These are phyloP conservation scores for Jaculus jaculus DNA, from an alignment of 2,113 vertebrate species.

Conservation along the genomic window DNA sequence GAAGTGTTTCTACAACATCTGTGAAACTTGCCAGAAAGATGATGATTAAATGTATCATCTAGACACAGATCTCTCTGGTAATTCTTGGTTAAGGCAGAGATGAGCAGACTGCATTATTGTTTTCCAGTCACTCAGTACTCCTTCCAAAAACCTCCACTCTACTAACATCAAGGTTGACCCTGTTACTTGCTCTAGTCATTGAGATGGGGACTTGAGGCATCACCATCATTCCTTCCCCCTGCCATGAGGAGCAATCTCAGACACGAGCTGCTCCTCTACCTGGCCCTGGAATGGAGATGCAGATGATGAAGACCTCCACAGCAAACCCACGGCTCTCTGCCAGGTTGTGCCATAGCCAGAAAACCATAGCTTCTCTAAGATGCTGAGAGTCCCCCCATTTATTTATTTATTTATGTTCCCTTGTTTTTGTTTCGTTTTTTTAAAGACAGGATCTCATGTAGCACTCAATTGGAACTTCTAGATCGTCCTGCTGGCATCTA, in stretches of 20 bases:
- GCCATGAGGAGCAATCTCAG: neutral
- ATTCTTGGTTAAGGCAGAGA: constrained; percentile 12
- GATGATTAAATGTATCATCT: neutral
- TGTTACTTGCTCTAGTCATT: neutral
- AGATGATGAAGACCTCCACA: no score
- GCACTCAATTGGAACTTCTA: no score
- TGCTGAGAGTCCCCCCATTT: neutral
- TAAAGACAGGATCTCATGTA: no score
- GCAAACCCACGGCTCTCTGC: neutral
- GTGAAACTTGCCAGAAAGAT: constrained; percentile 28
- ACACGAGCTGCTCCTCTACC: neutral
- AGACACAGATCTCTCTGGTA: neutral
- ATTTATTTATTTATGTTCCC: neutral
- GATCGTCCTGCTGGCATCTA: no score
- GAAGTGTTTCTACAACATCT: constrained; percentile 5
- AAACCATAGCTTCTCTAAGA: neutral
- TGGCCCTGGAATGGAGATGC: neutral
- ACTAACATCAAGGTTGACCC: neutral
- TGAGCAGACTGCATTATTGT: neutral
- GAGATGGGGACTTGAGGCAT: neutral
- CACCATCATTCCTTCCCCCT: constrained; percentile 3
- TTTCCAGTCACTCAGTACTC: neutral
- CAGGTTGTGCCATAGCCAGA: neutral
- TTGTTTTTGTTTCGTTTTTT: no score
- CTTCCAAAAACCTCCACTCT: neutral